These are phyloP conservation scores for Spinus olivaceus DNA, from an alignment of 2,797 vertebrate genomes.

Conservation along the genomic window DNA sequence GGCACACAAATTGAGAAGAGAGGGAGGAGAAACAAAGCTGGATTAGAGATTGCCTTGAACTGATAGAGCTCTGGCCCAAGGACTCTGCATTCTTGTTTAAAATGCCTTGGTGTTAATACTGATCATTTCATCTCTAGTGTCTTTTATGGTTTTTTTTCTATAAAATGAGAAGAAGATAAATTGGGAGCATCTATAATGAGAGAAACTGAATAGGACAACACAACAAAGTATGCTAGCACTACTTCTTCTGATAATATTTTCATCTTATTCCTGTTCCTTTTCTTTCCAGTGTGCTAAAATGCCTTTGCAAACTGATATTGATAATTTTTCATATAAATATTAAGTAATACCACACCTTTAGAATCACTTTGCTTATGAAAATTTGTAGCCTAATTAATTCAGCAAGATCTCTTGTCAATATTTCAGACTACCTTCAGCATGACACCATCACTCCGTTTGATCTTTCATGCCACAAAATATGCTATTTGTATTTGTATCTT, in stretches of 20 bases:
- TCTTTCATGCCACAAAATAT: neutral
- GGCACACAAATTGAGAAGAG: constrained; percentile 24
- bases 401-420: neutral
- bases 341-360: neutral
- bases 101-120: constrained; percentile 32
- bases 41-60: constrained; percentile 50
- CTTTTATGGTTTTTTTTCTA: constrained; percentile 26
- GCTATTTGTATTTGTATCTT: neutral
- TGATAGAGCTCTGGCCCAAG: constrained; percentile 31
- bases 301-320: constrained; percentile 18
- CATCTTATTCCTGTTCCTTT: neutral
- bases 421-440: neutral
- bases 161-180: constrained; percentile 46
- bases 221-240: neutral
- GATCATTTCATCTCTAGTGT: constrained; percentile 46
- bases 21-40: constrained; percentile 30
- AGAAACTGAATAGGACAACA: neutral
- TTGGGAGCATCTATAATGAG: constrained; percentile 20
- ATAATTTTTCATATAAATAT: constrained; percentile 23
- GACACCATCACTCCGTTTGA: neutral
- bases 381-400: constrained; percentile 37
- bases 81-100: constrained; percentile 47
- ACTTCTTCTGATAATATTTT: neutral
- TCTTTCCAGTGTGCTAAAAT: constrained; percentile 8
- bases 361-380: neutral